Conservation (phyloP, 2,113 vertebrate species). For the Tachysurus vachellii region DNA sequence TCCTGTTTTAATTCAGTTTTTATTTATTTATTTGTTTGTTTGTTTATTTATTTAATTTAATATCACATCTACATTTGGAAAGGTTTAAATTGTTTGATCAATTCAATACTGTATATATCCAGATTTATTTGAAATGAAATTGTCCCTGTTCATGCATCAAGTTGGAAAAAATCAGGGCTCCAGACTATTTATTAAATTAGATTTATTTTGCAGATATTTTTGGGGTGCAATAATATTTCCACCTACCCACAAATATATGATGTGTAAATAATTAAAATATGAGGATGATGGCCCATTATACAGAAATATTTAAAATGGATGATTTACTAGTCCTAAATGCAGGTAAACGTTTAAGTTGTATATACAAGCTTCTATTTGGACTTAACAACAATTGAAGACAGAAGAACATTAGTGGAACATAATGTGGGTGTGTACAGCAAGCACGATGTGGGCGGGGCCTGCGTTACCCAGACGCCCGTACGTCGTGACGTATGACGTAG, state of each 20-base stretch:
- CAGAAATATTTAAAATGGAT: neutral
- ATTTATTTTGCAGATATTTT: neutral
- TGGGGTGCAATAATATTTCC: neutral
- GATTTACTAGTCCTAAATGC: neutral
- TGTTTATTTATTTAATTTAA: no score
- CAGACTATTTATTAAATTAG: neutral
- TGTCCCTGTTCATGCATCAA: neutral
- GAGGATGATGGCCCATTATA: neutral
- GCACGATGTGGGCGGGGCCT: neutral
- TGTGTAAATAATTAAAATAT: neutral
- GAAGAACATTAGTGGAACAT: neutral
- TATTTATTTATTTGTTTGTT: no score
- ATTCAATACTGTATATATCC: neutral
- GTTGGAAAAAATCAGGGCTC: neutral
- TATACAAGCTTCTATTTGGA: neutral
- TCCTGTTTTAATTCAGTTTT: no score
- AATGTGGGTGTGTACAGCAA: neutral
- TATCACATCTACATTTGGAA: neutral
- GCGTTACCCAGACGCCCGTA: neutral
- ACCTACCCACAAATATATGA: neutral
- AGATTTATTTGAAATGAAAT: neutral
- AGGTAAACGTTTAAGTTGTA: neutral
- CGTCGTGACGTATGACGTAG: conserved; percentile 18
- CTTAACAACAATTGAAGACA: neutral
- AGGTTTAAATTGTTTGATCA: neutral